phyloP scores from a whole-genome alignment of 2,888 invertebrate genomes.

The Chloromyia formosa region DNA sequence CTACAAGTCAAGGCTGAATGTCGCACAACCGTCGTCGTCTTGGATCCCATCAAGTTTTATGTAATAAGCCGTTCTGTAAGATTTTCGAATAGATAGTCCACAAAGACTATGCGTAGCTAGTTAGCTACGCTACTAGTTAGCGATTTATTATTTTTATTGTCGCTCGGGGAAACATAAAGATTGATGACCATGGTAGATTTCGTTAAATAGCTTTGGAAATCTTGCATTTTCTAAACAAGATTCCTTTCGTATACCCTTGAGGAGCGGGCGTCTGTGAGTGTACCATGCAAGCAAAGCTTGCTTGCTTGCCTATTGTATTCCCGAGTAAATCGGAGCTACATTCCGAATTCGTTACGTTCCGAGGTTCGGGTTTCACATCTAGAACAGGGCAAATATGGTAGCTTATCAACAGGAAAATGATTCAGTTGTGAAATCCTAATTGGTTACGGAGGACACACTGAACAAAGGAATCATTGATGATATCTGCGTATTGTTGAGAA shows the following conservation, averaged over 20 bases:
- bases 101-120: conserved; percentile 21
- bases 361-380: too few relatives aligned
- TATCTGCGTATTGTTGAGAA: not conserved
- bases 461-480: not conserved
- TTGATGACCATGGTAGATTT: conserved; percentile 30
- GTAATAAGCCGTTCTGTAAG: conserved; percentile 30
- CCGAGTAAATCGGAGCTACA: not conserved
- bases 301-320: not conserved
- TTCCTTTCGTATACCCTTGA: not conserved
- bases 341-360: not conserved
- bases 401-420: conserved; percentile 4
- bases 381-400: not conserved
- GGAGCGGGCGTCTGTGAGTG: not conserved
- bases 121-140: conserved; percentile 23
- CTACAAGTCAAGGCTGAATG: conserved; percentile 28
- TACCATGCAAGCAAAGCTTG: too few relatives aligned
- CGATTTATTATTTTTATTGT: conserved; percentile 41
- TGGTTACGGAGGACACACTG: not conserved
- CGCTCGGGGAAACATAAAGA: conserved; percentile 22
- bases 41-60: conserved; percentile 27
- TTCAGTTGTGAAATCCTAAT: conserved; percentile 5
- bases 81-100: conserved; percentile 3
- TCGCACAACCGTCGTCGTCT: not conserved
- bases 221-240: too few relatives aligned
- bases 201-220: not conserved